Evolutionary conservation across 2,888 invertebrate genomes (phyloP), one percentile per base, ranked within the genome.

Genomic region (Drosophila kokeensis): DNA sequence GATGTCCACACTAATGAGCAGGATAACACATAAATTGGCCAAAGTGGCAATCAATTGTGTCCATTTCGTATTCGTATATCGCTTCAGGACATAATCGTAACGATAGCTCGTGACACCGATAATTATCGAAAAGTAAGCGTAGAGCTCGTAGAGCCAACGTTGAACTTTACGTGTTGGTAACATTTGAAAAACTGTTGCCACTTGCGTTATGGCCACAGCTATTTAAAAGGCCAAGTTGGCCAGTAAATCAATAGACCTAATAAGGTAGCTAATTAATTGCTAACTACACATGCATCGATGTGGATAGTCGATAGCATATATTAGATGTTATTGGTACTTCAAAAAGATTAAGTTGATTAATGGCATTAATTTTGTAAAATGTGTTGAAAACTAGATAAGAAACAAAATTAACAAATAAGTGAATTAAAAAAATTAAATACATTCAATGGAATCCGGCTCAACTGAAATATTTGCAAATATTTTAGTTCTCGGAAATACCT

Each of bases 21-120:
- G 6, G 0, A 70, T 0, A 0, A 42, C 29, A 3, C 38, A 24
- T 0, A 72, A 1, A 24, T 81, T 81, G 8, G 57, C 65, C 21
- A 81, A n/a, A 21, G 38, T 40, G 10, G 81, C 78, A 1, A 72
- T 15, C 7, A 70, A 11, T 5, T 69, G 71, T 0, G 67, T 69
- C 75, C 71, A 78, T n/a, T 29, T 66, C 0, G 69, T 36, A 1
- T 13, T 68, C 1, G 0, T 65, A 2, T 57, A 78, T 2, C 29
- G 64, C 15, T 36, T 58, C 8, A 2, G 48, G 1, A 18, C 21
- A n/a, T 38, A 69, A 27, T 81, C 81, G 30, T 73, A 81, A 27
- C 81, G 78, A 70, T 81, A 81, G 54, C 79, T 64, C 4, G 75
- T 81, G 2, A 42, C 55, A 0, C 81, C 81, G 52, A 49, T 60